Conservation (phyloP, 2,113 vertebrate genomes). For the Ceyx cyanopectus region DNA sequence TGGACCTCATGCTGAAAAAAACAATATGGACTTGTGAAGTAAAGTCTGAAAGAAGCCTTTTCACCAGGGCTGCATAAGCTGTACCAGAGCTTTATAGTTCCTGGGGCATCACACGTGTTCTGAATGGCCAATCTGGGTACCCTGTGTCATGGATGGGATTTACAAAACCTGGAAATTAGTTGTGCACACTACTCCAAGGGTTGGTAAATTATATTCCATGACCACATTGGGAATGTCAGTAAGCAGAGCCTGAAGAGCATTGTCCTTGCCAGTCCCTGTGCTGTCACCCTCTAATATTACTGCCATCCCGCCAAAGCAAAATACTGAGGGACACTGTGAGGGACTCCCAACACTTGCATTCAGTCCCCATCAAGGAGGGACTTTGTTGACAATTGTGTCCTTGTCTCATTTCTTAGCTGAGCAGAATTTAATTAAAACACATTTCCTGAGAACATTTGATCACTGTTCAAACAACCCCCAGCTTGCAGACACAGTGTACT, state of each 20-base stretch:
- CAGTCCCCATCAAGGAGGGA: neutral
- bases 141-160: neutral
- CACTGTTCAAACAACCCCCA: constrained; percentile 6
- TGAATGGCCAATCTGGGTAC: neutral
- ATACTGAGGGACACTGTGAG: neutral
- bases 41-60: neutral
- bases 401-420: constrained; percentile 42
- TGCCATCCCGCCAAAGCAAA: neutral
- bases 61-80: neutral
- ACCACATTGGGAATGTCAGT: rapidly evolving
- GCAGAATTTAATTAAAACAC: constrained; percentile 51
- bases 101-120: neutral
- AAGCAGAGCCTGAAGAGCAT: neutral
- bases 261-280: neutral
- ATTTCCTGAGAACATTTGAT: constrained; percentile 44
- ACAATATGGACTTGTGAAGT: neutral
- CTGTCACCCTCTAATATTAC: neutral
- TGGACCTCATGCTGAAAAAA: neutral
- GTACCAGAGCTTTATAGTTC: neutral
- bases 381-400: constrained; percentile 19
- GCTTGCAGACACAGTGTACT: neutral
- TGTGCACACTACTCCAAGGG: neutral
- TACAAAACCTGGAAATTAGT: neutral
- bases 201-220: neutral
- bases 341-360: neutral